Percentiles rank a stretch among this genome's conserved stretches.
Conservation (phyloP, 2,113 vertebrate genomes). For the Eptesicus fuscus region DNA sequence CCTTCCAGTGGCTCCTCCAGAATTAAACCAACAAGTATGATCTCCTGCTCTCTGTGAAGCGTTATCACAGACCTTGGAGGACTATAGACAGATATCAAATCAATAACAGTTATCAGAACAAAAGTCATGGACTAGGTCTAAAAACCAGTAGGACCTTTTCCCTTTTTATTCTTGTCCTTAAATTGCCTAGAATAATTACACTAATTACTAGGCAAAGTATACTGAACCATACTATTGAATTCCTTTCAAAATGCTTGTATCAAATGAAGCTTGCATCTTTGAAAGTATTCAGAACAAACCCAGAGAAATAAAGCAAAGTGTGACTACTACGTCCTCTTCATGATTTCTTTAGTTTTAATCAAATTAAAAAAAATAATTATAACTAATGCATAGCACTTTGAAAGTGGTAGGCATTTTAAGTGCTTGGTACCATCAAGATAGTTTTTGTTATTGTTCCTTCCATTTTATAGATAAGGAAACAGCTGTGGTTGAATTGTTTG, state of each 20-base stretch:
- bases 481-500: not conserved
- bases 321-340: not conserved
- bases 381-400: not conserved
- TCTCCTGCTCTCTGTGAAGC: not conserved
- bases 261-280: not conserved
- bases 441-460: not conserved
- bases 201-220: not conserved
- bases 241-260: not conserved
- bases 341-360: slow-evolving; percentile 20
- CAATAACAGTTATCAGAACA: not conserved
- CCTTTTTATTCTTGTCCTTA: not conserved
- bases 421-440: not conserved
- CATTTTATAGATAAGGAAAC: slow-evolving; percentile 5
- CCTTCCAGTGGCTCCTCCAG: not conserved
- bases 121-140: not conserved
- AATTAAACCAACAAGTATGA: not conserved
- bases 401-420: not conserved
- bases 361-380: not conserved
- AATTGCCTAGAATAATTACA: not conserved
- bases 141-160: not conserved
- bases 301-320: slow-evolving; percentile 35
- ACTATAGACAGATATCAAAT: not conserved
- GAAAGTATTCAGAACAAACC: not conserved
- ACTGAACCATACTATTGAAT: not conserved
- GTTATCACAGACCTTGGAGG: not conserved